These are phyloP conservation scores for Catostomus latipinnis DNA, from an alignment of 2,797 vertebrate species.

Conservation along the genomic window DNA sequence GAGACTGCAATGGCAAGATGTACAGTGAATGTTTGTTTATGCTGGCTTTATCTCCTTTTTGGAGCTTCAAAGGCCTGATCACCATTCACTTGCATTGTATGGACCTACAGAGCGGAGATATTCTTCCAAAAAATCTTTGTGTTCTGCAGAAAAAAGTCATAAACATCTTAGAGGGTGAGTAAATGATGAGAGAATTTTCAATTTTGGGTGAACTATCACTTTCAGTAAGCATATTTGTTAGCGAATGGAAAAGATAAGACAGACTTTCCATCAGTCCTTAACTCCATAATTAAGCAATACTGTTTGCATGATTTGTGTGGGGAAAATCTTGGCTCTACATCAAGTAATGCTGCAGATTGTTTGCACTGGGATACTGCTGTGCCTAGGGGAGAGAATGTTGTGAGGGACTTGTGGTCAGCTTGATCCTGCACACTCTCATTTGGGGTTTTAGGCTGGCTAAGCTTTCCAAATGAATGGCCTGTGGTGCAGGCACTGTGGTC, in stretches of 20 bases:
- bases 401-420: conserved; percentile 55
- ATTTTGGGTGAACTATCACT: too few relatives aligned
- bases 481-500: conserved; percentile 58
- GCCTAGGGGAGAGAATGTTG: conserved; percentile 53
- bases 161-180: too few relatives aligned
- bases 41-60: too few relatives aligned
- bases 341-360: conserved; percentile 45
- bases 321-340: conserved; percentile 18
- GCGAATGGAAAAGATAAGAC: conserved; percentile 5
- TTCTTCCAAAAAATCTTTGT: too few relatives aligned
- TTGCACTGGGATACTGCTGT: conserved; percentile 51
- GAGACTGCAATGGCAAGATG: too few relatives aligned
- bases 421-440: conserved; percentile 57
- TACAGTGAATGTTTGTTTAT: too few relatives aligned
- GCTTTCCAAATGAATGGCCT: conserved; percentile 55
- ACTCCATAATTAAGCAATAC: conserved; percentile 24
- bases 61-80: too few relatives aligned
- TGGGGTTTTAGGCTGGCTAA: conserved; percentile 55
- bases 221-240: neutral
- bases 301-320: conserved; percentile 40
- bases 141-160: too few relatives aligned
- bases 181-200: too few relatives aligned
- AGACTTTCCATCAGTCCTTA: conserved; percentile 28
- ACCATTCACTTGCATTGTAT: too few relatives aligned
- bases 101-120: too few relatives aligned